phyloP scores from a whole-genome alignment of 2,797 vertebrate species.

The Tokudaia muenninki region DNA sequence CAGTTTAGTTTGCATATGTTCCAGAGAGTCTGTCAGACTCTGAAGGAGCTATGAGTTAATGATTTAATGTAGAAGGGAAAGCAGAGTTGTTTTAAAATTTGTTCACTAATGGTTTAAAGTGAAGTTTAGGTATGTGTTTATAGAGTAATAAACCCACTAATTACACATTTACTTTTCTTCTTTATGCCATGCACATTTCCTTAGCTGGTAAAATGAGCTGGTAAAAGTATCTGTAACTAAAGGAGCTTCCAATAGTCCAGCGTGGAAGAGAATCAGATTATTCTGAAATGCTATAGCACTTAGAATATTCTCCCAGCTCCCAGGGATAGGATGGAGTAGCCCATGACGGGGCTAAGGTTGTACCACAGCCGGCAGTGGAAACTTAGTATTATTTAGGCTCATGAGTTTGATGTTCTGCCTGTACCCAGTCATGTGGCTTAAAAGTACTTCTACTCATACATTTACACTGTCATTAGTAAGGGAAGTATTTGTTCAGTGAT shows the following conservation, averaged over 20 bases:
- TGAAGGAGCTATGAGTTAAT: slow-evolving; percentile 50
- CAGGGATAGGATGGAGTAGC: neutral
- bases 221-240: neutral
- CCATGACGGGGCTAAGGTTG: neutral
- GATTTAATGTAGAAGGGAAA: neutral
- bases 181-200: neutral
- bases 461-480: slow-evolving; percentile 30
- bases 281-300: neutral
- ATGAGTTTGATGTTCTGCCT: neutral
- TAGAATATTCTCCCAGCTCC: neutral
- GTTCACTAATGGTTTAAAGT: slow-evolving; percentile 20
- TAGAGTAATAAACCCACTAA: neutral
- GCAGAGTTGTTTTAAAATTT: neutral
- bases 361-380: neutral
- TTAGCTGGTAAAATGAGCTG: neutral
- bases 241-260: neutral
- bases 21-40: neutral
- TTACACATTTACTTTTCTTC: neutral
- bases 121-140: neutral
- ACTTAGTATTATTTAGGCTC: neutral
- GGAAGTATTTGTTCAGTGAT: neutral
- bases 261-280: neutral
- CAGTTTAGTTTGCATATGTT: slow-evolving; percentile 19
- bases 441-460: neutral
- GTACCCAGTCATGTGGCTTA: neutral